These are phyloP conservation scores for Protonibea diacanthus DNA, from an alignment of 2,797 vertebrate species.

Conservation along the genomic window DNA sequence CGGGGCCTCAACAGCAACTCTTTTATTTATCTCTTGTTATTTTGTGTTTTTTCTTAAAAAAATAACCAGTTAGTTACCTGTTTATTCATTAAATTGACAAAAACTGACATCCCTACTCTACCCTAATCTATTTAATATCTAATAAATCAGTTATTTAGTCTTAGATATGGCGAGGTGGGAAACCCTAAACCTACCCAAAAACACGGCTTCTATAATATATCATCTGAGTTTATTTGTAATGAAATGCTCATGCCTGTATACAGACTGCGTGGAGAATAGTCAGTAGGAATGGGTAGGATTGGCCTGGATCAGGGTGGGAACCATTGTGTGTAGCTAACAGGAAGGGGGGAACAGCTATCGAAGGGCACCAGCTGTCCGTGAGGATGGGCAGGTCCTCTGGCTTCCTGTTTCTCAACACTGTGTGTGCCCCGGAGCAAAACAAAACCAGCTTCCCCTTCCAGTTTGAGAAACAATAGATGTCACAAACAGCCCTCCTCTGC, in stretches of 20 bases:
- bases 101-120: neutral
- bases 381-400: constrained; percentile 80
- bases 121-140: neutral
- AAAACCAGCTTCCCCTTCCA: constrained; percentile 77
- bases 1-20: no score
- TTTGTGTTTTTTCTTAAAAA: no score
- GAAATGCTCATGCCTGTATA: neutral
- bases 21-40: no score
- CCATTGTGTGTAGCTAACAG: constrained; percentile 67
- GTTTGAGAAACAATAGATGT: constrained; percentile 76
- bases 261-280: constrained; percentile 12
- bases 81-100: no score
- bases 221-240: neutral
- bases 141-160: neutral
- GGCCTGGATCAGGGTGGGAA: constrained; percentile 72
- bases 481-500: constrained; percentile 49
- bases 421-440: constrained; percentile 70
- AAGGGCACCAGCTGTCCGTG: constrained; percentile 81
- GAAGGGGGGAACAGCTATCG: constrained; percentile 79
- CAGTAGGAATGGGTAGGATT: constrained; percentile 25
- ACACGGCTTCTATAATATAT: neutral
- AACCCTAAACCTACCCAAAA: neutral
- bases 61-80: no score
- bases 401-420: constrained; percentile 81
- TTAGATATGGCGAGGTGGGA: neutral